Evolutionary conservation across 1,140 invertebrate genomes (phyloP), one percentile per base, ranked within the genome.

Genomic region (Polyergus mexicanus): DNA sequence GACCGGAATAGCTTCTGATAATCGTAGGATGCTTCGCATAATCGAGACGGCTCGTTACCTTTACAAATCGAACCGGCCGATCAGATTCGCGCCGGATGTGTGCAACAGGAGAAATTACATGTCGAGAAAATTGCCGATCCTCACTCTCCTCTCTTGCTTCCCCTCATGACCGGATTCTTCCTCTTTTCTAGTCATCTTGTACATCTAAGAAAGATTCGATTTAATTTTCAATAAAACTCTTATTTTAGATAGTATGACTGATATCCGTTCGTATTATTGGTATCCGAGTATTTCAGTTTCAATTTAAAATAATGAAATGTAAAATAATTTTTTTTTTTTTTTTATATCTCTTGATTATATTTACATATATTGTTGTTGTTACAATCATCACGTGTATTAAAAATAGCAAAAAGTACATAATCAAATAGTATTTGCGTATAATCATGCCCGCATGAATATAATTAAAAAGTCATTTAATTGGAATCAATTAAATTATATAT

Each of bases 31-130:
- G 19, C 22, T 19, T 72, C 38, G 80, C 62, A 68, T 60, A 80
- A 47, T 71, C 83, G 81, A 85, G 78, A 81, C 69, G 88, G 76
- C 66, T 84, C 74, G 85, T 86, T 86, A 72, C 85, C 84, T 88
- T 85, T 87, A 88, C 90, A 90, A 92, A 93, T 92, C 88, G 90
- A 87, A 77, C 41, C 78, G 77, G 85, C 89, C 90, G 89, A 88
- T 88, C 87, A 77, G 88, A 92, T 92, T 88, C 89, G 84, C 91
- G 87, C 87, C 91, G 92, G 92, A 91, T 92, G 87, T 92, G 87
- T 86, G 86, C 91, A 92, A 91, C 92, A 92, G 90, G 92, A 92
- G 92, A 92, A 92, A 93, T 93, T 93, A 91, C 89, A 91, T 86
- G 88, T 89, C 90, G 84, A 91, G 91, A 90, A 93, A 93, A 93